These are phyloP conservation scores for Eurypyga helias DNA, from an alignment of 2,113 vertebrate species.

Conservation along the genomic window DNA sequence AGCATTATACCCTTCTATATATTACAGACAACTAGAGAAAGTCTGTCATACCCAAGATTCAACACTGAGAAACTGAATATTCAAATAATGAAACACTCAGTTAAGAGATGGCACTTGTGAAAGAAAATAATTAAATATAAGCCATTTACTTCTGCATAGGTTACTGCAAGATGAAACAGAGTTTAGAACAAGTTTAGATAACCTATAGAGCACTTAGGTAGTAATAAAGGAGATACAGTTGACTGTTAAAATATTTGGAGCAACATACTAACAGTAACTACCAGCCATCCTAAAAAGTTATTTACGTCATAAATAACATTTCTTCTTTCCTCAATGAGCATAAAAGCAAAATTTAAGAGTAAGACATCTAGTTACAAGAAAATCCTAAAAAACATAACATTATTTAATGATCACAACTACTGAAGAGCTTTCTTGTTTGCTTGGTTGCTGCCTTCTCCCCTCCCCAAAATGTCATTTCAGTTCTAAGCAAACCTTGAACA, in stretches of 20 bases:
- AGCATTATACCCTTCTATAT: fast-evolving
- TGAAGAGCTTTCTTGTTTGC: too few relatives aligned
- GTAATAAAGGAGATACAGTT: background rate
- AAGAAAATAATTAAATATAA: background rate
- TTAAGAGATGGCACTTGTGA: background rate
- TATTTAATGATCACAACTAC: fast-evolving
- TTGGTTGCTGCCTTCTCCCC: too few relatives aligned
- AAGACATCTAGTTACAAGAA: background rate
- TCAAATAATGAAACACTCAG: fast-evolving
- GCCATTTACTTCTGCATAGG: background rate
- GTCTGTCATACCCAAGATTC: fast-evolving
- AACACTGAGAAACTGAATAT: background rate
- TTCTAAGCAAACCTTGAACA: background rate
- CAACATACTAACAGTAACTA: fast-evolving
- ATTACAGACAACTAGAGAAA: background rate
- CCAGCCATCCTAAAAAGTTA: background rate
- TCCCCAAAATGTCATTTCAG: background rate
- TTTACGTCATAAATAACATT: fast-evolving
- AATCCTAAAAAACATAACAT: fast-evolving
- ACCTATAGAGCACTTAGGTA: fast-evolving
- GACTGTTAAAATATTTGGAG: background rate
- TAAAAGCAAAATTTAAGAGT: fast-evolving
- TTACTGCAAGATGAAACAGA: background rate
- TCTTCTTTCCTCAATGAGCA: background rate
- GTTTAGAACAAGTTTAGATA: background rate